Evolutionary conservation across 1,140 invertebrate species (phyloP), one percentile per base, ranked within the genome.

Genomic region (Sarcophaga bullata): DNA sequence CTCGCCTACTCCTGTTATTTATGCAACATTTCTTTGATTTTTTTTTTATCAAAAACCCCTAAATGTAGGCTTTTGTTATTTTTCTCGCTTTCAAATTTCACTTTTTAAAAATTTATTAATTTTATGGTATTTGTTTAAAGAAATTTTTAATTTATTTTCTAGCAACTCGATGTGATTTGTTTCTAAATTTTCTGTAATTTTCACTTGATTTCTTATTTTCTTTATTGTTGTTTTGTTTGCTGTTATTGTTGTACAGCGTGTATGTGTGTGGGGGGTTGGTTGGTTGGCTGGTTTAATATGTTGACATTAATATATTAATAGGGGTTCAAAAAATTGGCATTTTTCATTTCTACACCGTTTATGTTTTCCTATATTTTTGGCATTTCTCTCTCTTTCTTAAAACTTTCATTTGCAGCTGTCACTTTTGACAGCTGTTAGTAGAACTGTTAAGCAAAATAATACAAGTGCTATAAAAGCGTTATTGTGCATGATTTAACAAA

Each of bases 281-380:
- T 72, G 62, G 25, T 37, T 37, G 25, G 25, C 25, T 68, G 10
- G 62, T 19, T 78, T 78, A 78, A 78, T 25, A 19, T 78, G 75
- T 78, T 48, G 50, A 78, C 75, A 78, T 78, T 78, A 78, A 78
- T 78, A 78, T 78, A 50, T 78, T 49, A 78, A 52, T 49, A 78
- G 75, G 75, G 75, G 75, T 78, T 72, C 25, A 37, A 68, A 58
- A n/a, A 78, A 78, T 17, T 78, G 50, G 8, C 15, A 78, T 78
- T 52, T 78, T 50, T 10, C 19, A 58, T 25, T 37, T 37, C 1
- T 25, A 50, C 75, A 50, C 75, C 50, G 75, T 78, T 78, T 76
- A 76, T 76, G n/a, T 76, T 68, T 68, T 68, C 8, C 25, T 68
- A 17, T 68, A 9, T 68, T 68, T 25, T 68, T 15, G 8, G 3